Evolutionary conservation across 2,113 vertebrate genomes (phyloP).

Genomic region (Pardalotus punctatus): DNA sequence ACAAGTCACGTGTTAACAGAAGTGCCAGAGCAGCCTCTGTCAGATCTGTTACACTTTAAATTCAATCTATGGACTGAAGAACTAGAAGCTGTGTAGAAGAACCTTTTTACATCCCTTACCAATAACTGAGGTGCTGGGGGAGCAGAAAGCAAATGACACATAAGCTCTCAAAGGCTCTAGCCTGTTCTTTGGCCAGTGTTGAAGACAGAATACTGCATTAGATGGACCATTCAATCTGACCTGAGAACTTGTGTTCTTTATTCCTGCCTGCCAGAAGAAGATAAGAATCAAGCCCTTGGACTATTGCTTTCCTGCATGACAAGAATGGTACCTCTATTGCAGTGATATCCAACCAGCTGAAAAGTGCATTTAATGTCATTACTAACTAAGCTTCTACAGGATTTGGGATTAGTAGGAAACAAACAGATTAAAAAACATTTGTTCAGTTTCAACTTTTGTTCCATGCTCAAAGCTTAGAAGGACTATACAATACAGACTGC

Average conservation of each 20-base stretch:
- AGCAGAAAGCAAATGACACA: not conserved
- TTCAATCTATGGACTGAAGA: not conserved
- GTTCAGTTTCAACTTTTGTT: not conserved
- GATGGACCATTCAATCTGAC: not conserved
- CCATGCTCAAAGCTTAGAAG: not conserved
- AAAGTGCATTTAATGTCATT: not conserved
- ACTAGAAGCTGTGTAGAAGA: not conserved
- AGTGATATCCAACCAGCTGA: not conserved
- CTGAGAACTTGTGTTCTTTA: accelerated
- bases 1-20: not conserved
- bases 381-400: not conserved
- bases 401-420: not conserved
- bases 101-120: not conserved
- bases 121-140: not conserved
- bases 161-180: not conserved
- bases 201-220: not conserved
- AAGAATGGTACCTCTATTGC: not conserved
- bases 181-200: not conserved
- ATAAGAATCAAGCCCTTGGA: not conserved
- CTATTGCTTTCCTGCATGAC: not conserved
- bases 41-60: not conserved
- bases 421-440: not conserved
- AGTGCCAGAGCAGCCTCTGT: not conserved
- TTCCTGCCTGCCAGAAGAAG: not conserved
- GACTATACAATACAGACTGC: not conserved